These are phyloP conservation scores for Litocranius walleri DNA, from an alignment of 2,113 vertebrate species.

Conservation along the genomic window DNA sequence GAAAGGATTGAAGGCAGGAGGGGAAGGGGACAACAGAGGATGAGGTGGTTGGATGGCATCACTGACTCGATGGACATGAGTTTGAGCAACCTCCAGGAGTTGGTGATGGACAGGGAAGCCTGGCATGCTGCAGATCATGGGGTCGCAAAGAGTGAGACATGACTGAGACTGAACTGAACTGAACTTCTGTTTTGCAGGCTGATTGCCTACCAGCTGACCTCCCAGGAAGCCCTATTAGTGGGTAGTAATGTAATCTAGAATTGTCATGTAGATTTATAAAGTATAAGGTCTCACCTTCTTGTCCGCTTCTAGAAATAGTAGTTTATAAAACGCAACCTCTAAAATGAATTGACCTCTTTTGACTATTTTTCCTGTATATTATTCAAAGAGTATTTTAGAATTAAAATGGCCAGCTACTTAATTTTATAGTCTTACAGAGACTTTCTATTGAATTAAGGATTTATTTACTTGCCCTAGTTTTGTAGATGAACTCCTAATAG, in stretches of 20 bases:
- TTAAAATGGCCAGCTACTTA: neutral
- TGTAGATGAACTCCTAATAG: neutral
- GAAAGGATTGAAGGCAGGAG: neutral
- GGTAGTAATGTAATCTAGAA: conserved; percentile 1
- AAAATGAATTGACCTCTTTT: neutral
- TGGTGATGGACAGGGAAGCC: neutral
- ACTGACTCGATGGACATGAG: neutral
- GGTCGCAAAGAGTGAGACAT: neutral
- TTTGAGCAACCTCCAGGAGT: neutral
- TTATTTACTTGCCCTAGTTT: neutral
- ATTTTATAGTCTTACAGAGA: neutral
- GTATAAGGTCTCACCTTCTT: rapidly evolving
- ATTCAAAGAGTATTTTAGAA: neutral
- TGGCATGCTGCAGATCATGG: rapidly evolving
- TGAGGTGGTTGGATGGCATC: neutral
- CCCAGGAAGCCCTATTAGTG: neutral
- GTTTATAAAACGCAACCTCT: neutral
- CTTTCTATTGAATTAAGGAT: neutral
- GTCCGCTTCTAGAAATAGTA: neutral
- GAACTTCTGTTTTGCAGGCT: neutral
- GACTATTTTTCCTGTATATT: neutral
- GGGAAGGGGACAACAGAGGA: neutral
- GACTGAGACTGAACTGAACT: neutral
- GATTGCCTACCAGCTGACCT: neutral
- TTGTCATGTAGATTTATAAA: neutral